phyloP scores from a whole-genome alignment of 2,797 vertebrate genomes.

The Crenuchus spilurus region DNA sequence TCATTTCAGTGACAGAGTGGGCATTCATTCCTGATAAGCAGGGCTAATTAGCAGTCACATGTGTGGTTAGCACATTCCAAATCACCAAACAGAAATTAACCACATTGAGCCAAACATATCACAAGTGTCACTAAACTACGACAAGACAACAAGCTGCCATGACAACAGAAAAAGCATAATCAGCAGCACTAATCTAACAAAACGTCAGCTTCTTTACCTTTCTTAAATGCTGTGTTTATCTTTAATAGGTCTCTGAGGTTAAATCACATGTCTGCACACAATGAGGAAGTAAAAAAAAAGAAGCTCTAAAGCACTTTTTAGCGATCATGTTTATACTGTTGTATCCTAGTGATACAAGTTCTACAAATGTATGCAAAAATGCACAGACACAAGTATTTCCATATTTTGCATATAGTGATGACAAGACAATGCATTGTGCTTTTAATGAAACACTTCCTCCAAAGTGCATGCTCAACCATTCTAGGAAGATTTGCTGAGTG shows the following conservation, averaged over 20 bases:
- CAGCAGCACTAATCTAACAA: too few species aligned
- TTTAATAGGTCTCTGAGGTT: neutral
- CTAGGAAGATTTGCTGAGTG: neutral
- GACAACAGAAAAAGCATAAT: too few species aligned
- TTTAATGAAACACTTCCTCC: neutral
- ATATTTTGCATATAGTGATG: conserved; percentile 12
- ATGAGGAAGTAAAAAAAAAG: neutral
- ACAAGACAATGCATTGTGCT: neutral
- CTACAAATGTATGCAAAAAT: neutral
- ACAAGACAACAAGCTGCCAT: neutral
- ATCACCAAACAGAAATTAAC: neutral
- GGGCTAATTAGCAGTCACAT: conserved; percentile 13
- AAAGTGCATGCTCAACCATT: neutral
- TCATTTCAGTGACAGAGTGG: neutral
- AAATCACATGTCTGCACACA: neutral
- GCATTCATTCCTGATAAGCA: conserved; percentile 17
- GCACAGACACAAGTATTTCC: neutral
- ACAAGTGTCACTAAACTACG: neutral
- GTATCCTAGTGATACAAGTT: neutral
- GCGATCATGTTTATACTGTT: too few species aligned
- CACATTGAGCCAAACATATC: neutral
- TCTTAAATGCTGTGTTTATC: neutral
- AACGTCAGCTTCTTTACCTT: neutral
- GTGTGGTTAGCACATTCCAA: neutral
- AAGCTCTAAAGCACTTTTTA: too few species aligned